Evolutionary conservation across 37 sponge, comb jelly and placozoan genomes (phyloP).

Genomic region (Mnemiopsis leidyi): DNA sequence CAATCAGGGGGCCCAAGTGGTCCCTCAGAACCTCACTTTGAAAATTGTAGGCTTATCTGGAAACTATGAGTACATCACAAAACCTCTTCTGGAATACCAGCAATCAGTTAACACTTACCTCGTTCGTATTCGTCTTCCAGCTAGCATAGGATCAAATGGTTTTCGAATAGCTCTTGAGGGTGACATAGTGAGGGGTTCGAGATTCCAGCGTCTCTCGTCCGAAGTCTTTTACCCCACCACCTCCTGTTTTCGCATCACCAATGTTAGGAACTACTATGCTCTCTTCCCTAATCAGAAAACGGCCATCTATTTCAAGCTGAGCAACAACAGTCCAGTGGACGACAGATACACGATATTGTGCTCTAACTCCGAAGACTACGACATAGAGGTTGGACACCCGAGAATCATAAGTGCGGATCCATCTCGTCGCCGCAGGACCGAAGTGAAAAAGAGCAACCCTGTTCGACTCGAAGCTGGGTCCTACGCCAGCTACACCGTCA

Average conservation of each 20-base stretch:
- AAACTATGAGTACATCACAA: neutral
- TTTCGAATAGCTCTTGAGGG: slow-evolving; percentile 7
- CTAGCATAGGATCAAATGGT: neutral
- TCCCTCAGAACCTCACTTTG: neutral
- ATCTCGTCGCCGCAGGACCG: no score
- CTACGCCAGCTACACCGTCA: neutral
- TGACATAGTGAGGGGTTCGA: neutral
- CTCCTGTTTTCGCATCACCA: neutral
- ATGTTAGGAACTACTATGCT: slow-evolving; percentile 32
- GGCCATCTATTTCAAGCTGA: neutral
- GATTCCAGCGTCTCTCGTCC: neutral
- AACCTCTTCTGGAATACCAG: neutral
- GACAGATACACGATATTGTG: neutral
- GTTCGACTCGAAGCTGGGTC: neutral
- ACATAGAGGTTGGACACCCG: neutral
- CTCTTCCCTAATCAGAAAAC: neutral
- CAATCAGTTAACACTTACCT: neutral
- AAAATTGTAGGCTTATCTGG: neutral
- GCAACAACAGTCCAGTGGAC: neutral
- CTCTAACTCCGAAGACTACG: neutral
- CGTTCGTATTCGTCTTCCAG: neutral
- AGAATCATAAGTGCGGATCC: no score
- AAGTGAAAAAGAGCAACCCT: neutral
- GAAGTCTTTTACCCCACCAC: neutral
- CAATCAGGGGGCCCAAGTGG: slow-evolving; percentile 14